phyloP scores from a whole-genome alignment of 2,888 invertebrate genomes.

The Acanthococcus lagerstroemiae region DNA sequence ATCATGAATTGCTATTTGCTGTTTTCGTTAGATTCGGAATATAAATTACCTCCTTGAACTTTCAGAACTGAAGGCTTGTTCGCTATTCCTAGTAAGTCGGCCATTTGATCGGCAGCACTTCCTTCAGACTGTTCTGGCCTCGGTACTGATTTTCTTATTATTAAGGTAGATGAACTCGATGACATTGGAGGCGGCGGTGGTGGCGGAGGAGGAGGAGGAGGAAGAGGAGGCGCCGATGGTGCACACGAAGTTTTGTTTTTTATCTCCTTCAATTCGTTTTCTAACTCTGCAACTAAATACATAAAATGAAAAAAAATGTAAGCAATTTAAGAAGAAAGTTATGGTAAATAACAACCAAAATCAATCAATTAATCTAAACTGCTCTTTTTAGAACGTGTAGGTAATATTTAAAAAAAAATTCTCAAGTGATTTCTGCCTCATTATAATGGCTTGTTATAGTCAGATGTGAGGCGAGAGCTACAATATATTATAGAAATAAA shows the following conservation, averaged over 20 bases:
- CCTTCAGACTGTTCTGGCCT: conserved; percentile 33
- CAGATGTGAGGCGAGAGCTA: too few relatives aligned
- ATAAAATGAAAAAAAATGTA: too few relatives aligned
- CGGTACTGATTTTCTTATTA: conserved; percentile 6
- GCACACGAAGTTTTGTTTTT: conserved; percentile 43
- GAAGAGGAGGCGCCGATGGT: conserved; percentile 42
- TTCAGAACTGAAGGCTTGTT: conserved; percentile 49
- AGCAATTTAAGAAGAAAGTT: too few relatives aligned
- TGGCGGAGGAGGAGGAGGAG: conserved; percentile 38
- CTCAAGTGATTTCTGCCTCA: too few relatives aligned
- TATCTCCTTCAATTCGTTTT: conserved; percentile 39
- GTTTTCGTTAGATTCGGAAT: too few relatives aligned
- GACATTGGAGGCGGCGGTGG: conserved; percentile 34
- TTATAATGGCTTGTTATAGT: too few relatives aligned
- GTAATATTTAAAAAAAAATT: too few relatives aligned
- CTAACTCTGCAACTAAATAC: conserved; percentile 35
- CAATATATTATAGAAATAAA: too few relatives aligned
- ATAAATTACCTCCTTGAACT: conserved; percentile 33
- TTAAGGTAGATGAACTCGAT: not conserved
- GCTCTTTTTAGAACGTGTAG: too few relatives aligned
- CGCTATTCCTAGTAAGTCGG: conserved; percentile 49
- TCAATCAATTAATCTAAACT: too few relatives aligned
- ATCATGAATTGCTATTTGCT: too few relatives aligned
- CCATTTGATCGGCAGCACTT: conserved; percentile 47
- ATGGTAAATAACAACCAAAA: too few relatives aligned